phyloP scores from a whole-genome alignment of 37 sponge, comb jelly and placozoan species.

The Petrosia ficiformis region DNA sequence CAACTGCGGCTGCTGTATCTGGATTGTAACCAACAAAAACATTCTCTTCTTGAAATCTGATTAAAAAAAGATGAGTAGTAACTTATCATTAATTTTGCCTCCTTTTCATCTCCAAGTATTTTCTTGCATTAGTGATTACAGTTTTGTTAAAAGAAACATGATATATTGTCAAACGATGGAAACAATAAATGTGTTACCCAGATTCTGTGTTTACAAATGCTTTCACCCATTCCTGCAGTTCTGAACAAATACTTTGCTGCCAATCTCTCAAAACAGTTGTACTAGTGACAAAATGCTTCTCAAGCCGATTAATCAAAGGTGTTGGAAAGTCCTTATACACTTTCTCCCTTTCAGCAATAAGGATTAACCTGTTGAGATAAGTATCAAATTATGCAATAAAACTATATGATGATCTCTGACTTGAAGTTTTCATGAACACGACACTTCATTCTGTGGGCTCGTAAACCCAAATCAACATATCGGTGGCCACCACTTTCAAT shows the following conservation, averaged over 20 bases:
- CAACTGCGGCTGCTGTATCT: constrained; percentile 45
- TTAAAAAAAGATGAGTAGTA: background rate
- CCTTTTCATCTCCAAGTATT: too few relatives aligned
- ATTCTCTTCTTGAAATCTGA: constrained; percentile 2
- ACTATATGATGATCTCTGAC: background rate
- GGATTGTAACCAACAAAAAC: constrained; percentile 49
- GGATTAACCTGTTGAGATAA: constrained; percentile 13
- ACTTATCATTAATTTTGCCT: background rate
- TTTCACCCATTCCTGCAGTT: constrained; percentile 10
- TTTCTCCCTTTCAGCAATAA: constrained; percentile 40
- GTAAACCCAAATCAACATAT: constrained; percentile 58
- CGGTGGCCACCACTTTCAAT: constrained; percentile 37
- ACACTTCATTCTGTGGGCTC: constrained; percentile 49
- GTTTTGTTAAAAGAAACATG: too few relatives aligned
- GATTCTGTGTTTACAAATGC: constrained; percentile 1
- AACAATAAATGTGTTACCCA: too few relatives aligned
- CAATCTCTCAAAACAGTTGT: constrained; percentile 5
- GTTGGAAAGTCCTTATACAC: constrained; percentile 65
- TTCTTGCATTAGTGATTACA: too few relatives aligned
- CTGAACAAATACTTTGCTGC: constrained; percentile 13
- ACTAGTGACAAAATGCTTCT: constrained; percentile 58
- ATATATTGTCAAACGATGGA: too few relatives aligned
- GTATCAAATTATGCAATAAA: background rate
- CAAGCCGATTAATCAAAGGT: constrained; percentile 69
- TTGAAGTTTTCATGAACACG: constrained; percentile 51